A percentile compares a stretch with the other conserved stretches of the same genome.
Conservation (phyloP, 2,888 invertebrate genomes). For the Eristalis arbustorum region DNA sequence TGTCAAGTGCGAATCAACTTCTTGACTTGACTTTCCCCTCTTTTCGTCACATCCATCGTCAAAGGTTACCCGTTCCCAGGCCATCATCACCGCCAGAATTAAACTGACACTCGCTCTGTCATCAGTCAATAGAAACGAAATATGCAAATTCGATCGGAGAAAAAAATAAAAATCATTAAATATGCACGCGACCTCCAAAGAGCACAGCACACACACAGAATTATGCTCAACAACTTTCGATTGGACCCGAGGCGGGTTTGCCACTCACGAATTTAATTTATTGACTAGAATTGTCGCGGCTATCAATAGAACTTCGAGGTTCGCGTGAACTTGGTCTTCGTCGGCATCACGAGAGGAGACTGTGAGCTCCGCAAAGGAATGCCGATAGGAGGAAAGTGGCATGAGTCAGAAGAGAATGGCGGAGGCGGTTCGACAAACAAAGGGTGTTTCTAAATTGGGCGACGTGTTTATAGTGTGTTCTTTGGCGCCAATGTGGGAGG, state of each 20-base stretch:
- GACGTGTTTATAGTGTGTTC: not conserved
- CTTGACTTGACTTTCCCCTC: not conserved
- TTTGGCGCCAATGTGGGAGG: too few relatives aligned
- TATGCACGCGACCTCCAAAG: conserved; percentile 38
- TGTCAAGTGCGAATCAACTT: not conserved
- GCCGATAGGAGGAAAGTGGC: not conserved
- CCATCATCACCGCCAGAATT: conserved; percentile 28
- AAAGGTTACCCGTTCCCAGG: not conserved
- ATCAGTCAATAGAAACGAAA: conserved; percentile 11
- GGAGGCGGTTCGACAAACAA: not conserved
- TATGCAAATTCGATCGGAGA: conserved; percentile 23
- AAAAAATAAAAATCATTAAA: not conserved
- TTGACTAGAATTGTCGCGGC: not conserved
- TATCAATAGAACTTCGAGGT: not conserved
- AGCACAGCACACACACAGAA: not conserved
- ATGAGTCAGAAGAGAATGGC: not conserved
- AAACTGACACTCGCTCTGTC: conserved; percentile 1
- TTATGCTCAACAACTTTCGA: conserved; percentile 40
- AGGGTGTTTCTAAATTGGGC: not conserved
- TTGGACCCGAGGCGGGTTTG: conserved; percentile 34
- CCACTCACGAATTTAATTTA: conserved; percentile 13
- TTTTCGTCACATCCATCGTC: not conserved
- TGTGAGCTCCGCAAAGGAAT: not conserved
- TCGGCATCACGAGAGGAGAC: not conserved
- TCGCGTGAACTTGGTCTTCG: not conserved